These are phyloP conservation scores for Haliclona indistincta DNA, from an alignment of 37 sponge, comb jelly and placozoan species.

Conservation along the genomic window DNA sequence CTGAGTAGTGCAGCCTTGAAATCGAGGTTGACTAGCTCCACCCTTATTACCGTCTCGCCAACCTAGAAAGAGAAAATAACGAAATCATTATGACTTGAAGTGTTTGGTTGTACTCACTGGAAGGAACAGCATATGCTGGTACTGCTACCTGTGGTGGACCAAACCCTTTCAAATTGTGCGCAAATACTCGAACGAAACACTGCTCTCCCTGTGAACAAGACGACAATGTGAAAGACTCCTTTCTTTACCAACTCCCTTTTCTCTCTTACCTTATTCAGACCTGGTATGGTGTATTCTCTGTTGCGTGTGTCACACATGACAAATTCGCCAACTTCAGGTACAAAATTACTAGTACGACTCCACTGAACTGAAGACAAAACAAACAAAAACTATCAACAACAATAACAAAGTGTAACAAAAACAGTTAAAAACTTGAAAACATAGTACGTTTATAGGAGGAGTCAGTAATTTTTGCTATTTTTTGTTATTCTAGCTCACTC, in stretches of 20 bases:
- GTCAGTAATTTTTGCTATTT: not conserved
- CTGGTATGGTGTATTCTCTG: conserved; percentile 70
- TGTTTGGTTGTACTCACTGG: conserved; percentile 43
- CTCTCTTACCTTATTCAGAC: conserved; percentile 59
- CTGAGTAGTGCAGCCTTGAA: conserved; percentile 55
- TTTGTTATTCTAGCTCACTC: conserved; percentile 25
- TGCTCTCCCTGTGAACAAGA: conserved; percentile 45
- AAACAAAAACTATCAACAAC: not conserved
- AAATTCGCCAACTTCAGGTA: conserved; percentile 55
- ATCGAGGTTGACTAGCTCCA: conserved; percentile 66
- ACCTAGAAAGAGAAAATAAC: not conserved
- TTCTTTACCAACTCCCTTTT: not conserved
- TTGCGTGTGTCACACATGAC: conserved; percentile 56
- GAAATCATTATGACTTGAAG: not conserved
- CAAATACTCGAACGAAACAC: conserved; percentile 86
- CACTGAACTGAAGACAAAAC: conserved; percentile 70
- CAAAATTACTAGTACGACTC: conserved; percentile 49
- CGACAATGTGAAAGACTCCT: not conserved
- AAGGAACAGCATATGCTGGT: conserved; percentile 69
- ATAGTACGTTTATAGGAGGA: not conserved
- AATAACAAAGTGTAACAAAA: not conserved
- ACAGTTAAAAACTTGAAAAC: not conserved
- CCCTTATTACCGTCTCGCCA: conserved; percentile 64
- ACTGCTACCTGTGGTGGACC: conserved; percentile 48
- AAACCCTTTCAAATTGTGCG: conserved; percentile 89